Conservation (phyloP, 2,797 vertebrate genomes). For the Bovichtus variegatus region DNA sequence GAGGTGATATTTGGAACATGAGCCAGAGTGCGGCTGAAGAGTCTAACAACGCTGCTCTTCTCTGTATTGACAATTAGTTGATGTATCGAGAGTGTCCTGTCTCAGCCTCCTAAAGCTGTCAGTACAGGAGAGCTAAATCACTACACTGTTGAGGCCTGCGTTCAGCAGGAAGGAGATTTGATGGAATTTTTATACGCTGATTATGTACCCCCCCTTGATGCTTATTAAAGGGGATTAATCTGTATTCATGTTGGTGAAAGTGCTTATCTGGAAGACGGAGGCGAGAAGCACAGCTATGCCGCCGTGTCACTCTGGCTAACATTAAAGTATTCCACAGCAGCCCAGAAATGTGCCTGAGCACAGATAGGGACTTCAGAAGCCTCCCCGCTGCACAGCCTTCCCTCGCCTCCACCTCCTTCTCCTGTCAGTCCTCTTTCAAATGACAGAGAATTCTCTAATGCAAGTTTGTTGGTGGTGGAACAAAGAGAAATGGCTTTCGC, state of each 20-base stretch:
- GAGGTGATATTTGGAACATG: conserved; percentile 46
- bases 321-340: conserved; percentile 88
- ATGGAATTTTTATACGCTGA: conserved; percentile 90
- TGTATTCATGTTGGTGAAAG: conserved; percentile 89
- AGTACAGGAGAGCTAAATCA: conserved; percentile 80
- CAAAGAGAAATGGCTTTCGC: conserved; percentile 63
- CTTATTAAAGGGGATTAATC: conserved; percentile 95
- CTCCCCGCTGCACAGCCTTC: conserved; percentile 55
- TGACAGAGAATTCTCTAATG: conserved; percentile 42
- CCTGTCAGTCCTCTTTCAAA: conserved; percentile 63
- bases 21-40: conserved; percentile 45
- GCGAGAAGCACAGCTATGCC: conserved; percentile 73
- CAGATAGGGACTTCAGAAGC: conserved; percentile 89
- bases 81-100: conserved; percentile 71
- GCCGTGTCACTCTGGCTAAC: conserved; percentile 80
- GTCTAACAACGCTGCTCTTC: conserved; percentile 37
- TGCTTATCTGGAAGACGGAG: conserved; percentile 88
- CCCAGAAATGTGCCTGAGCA: conserved; percentile 88
- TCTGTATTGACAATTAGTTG: conserved; percentile 75
- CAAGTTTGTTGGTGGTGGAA: conserved; percentile 63
- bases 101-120: conserved; percentile 79
- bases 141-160: conserved; percentile 68
- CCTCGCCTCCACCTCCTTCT: conserved; percentile 43
- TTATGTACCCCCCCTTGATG: conserved; percentile 86
- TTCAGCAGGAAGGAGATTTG: conserved; percentile 86